Conservation (phyloP, 2,113 vertebrate species). For the Heptranchias perlo region DNA sequence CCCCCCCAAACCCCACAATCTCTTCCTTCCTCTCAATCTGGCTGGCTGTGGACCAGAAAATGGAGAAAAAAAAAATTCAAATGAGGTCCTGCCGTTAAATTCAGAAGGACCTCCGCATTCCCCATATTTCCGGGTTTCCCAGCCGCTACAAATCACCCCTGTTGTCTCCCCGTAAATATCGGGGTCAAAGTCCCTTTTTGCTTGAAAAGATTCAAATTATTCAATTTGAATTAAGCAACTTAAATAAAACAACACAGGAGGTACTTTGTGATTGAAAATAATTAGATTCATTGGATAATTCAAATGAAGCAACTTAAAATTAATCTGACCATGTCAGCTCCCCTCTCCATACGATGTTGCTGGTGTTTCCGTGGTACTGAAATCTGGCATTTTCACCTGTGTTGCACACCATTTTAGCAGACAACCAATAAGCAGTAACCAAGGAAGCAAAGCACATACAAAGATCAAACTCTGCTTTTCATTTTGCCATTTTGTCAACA, state of each 20-base stretch:
- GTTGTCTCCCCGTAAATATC: too few relatives aligned
- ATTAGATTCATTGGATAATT: neutral
- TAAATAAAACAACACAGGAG: neutral
- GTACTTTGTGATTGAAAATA: neutral
- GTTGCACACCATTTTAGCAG: neutral
- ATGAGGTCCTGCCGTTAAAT: too few relatives aligned
- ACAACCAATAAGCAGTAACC: neutral
- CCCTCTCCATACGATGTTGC: neutral
- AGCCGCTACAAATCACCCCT: too few relatives aligned
- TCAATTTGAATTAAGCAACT: neutral
- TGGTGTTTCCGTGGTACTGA: neutral
- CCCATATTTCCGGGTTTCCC: too few relatives aligned
- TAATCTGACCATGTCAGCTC: neutral
- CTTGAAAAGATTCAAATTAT: slow-evolving; percentile 5
- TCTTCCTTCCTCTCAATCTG: too few relatives aligned
- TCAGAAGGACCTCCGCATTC: too few relatives aligned
- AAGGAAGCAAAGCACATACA: neutral
- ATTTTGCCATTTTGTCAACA: neutral
- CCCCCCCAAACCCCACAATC: too few relatives aligned
- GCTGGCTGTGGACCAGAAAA: too few relatives aligned
- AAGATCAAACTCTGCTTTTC: neutral
- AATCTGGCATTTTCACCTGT: neutral
- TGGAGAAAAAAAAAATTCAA: too few relatives aligned
- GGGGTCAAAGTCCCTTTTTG: neutral
- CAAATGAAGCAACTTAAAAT: neutral